A percentile compares a stretch with the other conserved stretches of the same genome.
These are phyloP conservation scores for Axea sp. DNA, from an alignment of 2,888 invertebrate species.

Conservation along the genomic window DNA sequence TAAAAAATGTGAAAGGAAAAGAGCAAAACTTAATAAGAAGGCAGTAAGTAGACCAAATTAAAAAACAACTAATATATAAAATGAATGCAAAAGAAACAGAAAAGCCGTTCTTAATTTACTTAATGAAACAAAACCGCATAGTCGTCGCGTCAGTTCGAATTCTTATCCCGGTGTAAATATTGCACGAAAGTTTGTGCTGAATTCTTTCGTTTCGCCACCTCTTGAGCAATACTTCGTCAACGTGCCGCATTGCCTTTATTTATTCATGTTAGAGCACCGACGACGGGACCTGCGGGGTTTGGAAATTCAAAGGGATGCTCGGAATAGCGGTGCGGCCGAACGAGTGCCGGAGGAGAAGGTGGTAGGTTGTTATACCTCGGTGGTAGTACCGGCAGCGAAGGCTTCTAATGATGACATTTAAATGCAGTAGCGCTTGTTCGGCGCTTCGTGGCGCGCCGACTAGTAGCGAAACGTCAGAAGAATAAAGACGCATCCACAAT, in stretches of 20 bases:
- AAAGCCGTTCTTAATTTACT: constrained; percentile 31
- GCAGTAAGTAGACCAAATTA: too few relatives aligned
- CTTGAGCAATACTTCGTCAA: constrained; percentile 58
- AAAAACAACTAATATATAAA: too few relatives aligned
- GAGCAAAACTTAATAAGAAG: too few relatives aligned
- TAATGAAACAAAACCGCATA: constrained; percentile 40
- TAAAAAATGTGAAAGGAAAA: too few relatives aligned
- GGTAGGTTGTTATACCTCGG: constrained; percentile 64
- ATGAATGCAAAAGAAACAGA: neutral
- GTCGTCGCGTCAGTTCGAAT: constrained; percentile 15
- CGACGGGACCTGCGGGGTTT: constrained; percentile 66
- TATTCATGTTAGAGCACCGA: constrained; percentile 73
- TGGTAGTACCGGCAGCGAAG: constrained; percentile 71
- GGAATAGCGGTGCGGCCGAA: constrained; percentile 66
- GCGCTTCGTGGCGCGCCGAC: constrained; percentile 65
- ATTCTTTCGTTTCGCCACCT: constrained; percentile 63
- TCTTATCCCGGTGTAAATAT: constrained; percentile 38
- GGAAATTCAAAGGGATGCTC: constrained; percentile 70
- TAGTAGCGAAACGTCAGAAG: constrained; percentile 59
- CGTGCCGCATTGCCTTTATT: constrained; percentile 71
- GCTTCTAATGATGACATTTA: constrained; percentile 79
- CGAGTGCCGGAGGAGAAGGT: constrained; percentile 64
- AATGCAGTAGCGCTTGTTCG: constrained; percentile 79
- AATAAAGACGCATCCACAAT: constrained; percentile 68
- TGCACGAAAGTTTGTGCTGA: constrained; percentile 32